Evolutionary conservation across 2,888 invertebrate genomes (phyloP), one percentile per base, ranked within the genome.

Genomic region (Mythimna pallens): DNA sequence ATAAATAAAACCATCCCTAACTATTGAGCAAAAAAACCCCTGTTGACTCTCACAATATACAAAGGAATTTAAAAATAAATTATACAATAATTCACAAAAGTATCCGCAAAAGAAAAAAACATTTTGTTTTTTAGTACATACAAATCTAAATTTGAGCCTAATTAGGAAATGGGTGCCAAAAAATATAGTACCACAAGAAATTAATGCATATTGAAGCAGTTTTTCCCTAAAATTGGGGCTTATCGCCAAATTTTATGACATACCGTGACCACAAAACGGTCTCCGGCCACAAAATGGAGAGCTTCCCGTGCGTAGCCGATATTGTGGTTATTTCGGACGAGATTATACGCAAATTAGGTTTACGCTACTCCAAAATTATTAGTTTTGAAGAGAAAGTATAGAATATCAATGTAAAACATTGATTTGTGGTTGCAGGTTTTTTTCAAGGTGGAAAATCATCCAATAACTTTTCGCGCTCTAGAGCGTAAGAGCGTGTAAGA

Each of bases 241-340:
- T 70, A 77, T 61, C 30, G 66, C 55, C 52, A 57, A 54, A 70
- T 77, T 81, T 73, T 64, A 81, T 70, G 77, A 57, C 34, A 5
- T 12, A 64, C 22, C 12, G 73, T 64, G 43, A 67, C 80, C 80
- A 57, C 78, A 70, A 64, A 70, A 64, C 64, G 70, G 59, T 22
- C 17, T 7, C 43, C 22, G 10, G 14, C 65, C 64, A 12, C 76
- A 64, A 59, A 81, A 73, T 77, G 43, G 40, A 8, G 25, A 9
- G 3, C 20, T 10, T 59, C 55, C 58, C 47, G 57, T 72, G 36
- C 65, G 57, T 25, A 47, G 20, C 62, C 58, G 61, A 55, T 61
- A 17, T 75, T 70, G 58, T 55, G 57, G 58, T 64, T 1, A 70
- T 52, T 70, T 70, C 43, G 43, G 30, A 12, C n/a, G 14, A 52